These are phyloP conservation scores for Drosophila cognata DNA, from an alignment of 2,888 invertebrate genomes.

Conservation along the genomic window DNA sequence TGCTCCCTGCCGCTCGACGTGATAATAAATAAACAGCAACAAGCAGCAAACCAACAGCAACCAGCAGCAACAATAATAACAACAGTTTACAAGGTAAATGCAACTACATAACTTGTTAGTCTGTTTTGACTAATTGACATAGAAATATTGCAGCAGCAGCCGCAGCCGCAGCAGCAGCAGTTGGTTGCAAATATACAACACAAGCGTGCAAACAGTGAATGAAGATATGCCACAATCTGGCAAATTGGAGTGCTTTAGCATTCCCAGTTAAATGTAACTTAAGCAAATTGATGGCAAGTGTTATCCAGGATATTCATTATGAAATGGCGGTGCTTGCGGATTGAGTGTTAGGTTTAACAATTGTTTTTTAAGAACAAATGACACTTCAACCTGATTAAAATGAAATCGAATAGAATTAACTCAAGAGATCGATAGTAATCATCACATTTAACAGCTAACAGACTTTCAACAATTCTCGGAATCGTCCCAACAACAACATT, in stretches of 20 bases:
- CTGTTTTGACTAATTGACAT: slow-evolving; percentile 74
- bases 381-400: not conserved
- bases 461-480: not conserved
- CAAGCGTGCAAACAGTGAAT: slow-evolving; percentile 13
- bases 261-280: not conserved
- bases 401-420: not conserved
- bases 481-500: not conserved
- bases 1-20: slow-evolving; percentile 52
- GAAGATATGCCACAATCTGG: slow-evolving; percentile 10
- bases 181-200: slow-evolving; percentile 26
- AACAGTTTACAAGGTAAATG: slow-evolving; percentile 17
- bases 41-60: slow-evolving; percentile 1
- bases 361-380: not conserved
- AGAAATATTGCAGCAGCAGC: slow-evolving; percentile 25
- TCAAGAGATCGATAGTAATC: not conserved
- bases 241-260: slow-evolving; percentile 28
- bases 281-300: not conserved
- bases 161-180: slow-evolving; percentile 17
- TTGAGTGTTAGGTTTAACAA: accelerated
- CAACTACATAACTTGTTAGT: slow-evolving; percentile 62
- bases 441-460: not conserved
- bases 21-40: slow-evolving; percentile 39
- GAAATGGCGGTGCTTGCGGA: not conserved
- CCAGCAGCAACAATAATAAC: slow-evolving; percentile 6
- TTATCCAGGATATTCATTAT: not conserved